Evolutionary conservation across 2,888 invertebrate species (phyloP).

Genomic region (Prostheceraeus crozeri): DNA sequence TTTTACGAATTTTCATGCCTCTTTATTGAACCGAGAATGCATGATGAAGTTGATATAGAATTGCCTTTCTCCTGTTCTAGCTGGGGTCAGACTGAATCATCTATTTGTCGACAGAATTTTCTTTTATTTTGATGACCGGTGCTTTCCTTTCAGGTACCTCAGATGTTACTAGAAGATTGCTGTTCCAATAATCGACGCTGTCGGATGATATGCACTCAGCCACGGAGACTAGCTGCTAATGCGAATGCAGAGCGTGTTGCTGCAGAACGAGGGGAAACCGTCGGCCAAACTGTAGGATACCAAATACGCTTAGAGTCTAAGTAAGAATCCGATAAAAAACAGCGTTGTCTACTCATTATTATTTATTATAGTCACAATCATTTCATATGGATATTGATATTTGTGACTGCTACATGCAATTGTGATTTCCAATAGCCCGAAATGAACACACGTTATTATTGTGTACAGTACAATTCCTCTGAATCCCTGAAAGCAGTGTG

Average conservation of each 20-base stretch:
- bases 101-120: constrained; percentile 20
- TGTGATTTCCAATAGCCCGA: too few species aligned
- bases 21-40: too few species aligned
- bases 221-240: constrained; percentile 79
- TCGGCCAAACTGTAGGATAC: constrained; percentile 74
- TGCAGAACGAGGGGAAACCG: constrained; percentile 71
- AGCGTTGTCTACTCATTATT: too few species aligned
- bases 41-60: too few species aligned
- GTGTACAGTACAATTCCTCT: too few species aligned
- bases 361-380: too few species aligned
- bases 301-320: constrained; percentile 80
- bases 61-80: too few species aligned
- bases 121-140: not conserved
- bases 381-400: too few species aligned
- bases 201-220: constrained; percentile 84
- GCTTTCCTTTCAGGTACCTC: constrained; percentile 64
- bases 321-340: constrained; percentile 55
- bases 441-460: too few species aligned
- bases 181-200: constrained; percentile 63
- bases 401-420: too few species aligned
- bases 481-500: too few species aligned
- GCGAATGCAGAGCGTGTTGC: constrained; percentile 82
- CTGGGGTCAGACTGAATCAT: not conserved
- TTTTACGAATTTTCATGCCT: too few species aligned
- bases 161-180: constrained; percentile 75